Conservation (phyloP, 2,113 vertebrate species). For the Mionectes macconnelli region DNA sequence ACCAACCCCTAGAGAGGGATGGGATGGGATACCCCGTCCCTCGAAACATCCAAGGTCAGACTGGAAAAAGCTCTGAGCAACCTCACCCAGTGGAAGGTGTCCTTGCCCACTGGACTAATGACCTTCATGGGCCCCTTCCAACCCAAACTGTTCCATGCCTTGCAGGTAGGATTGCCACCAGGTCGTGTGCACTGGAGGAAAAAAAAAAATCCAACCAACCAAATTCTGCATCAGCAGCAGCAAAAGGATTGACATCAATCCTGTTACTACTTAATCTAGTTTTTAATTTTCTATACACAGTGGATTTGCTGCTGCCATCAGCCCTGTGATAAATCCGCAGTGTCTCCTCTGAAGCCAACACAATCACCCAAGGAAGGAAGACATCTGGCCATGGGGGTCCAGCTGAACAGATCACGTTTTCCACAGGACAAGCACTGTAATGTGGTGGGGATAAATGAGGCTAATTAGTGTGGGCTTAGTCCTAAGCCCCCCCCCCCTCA, state of each 20-base stretch:
- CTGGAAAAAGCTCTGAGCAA: not conserved
- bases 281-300: not conserved
- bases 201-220: not conserved
- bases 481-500: not conserved
- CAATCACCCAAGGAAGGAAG: not conserved
- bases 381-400: not conserved
- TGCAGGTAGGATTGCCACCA: not conserved
- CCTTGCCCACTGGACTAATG: not conserved
- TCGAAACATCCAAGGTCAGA: not conserved
- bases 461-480: not conserved
- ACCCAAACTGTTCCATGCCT: not conserved
- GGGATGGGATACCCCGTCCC: not conserved
- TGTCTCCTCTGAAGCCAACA: not conserved
- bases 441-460: not conserved
- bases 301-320: slow-evolving; percentile 3
- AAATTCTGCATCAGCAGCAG: not conserved
- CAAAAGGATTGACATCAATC: not conserved
- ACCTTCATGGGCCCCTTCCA: not conserved
- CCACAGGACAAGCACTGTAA: not conserved
- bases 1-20: not conserved
- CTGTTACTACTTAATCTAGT: not conserved
- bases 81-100: not conserved
- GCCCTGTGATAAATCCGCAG: not conserved
- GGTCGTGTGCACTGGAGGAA: not conserved
- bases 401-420: not conserved